Evolutionary conservation across 2,888 invertebrate genomes (phyloP).

Genomic region (Laspeyria flexula): DNA sequence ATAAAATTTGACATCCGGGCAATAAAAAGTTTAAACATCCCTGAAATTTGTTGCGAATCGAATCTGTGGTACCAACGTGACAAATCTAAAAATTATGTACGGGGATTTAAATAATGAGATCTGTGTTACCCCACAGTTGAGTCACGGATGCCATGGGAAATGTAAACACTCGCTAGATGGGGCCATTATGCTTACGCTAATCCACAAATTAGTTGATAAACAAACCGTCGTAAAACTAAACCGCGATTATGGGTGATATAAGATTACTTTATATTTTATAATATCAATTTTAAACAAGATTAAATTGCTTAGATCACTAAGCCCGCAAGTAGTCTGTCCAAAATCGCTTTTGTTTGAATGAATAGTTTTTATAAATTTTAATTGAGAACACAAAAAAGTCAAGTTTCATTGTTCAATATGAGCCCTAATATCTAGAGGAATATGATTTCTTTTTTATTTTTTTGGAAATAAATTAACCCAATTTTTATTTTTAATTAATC

Average conservation of each 20-base stretch:
- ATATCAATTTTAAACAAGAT: too few relatives aligned
- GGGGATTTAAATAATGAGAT: slow-evolving; percentile 80
- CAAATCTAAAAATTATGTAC: slow-evolving; percentile 75
- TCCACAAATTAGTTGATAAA: slow-evolving; percentile 77
- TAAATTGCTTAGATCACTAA: too few relatives aligned
- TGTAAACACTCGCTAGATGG: slow-evolving; percentile 71
- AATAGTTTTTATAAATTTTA: too few relatives aligned
- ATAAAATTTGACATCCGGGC: slow-evolving; percentile 2
- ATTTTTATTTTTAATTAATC: too few relatives aligned
- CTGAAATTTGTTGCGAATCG: slow-evolving; percentile 58
- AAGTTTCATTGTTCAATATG: too few relatives aligned
- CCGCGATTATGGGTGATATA: slow-evolving; percentile 30
- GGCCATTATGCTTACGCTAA: slow-evolving; percentile 65
- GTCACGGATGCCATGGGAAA: slow-evolving; percentile 74
- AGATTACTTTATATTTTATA: slow-evolving; percentile 9
- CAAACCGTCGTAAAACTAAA: slow-evolving; percentile 40
- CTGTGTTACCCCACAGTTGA: slow-evolving; percentile 60
- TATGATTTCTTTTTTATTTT: too few relatives aligned
- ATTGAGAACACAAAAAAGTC: too few relatives aligned
- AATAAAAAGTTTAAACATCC: slow-evolving; percentile 31
- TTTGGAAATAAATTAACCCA: too few relatives aligned
- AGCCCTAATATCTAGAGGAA: too few relatives aligned
- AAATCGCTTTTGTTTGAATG: too few relatives aligned
- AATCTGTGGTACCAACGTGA: slow-evolving; percentile 63
- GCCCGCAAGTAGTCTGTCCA: too few relatives aligned